Evolutionary conservation across 2,113 vertebrate genomes (phyloP).

Genomic region (Pristiophorus japonicus): DNA sequence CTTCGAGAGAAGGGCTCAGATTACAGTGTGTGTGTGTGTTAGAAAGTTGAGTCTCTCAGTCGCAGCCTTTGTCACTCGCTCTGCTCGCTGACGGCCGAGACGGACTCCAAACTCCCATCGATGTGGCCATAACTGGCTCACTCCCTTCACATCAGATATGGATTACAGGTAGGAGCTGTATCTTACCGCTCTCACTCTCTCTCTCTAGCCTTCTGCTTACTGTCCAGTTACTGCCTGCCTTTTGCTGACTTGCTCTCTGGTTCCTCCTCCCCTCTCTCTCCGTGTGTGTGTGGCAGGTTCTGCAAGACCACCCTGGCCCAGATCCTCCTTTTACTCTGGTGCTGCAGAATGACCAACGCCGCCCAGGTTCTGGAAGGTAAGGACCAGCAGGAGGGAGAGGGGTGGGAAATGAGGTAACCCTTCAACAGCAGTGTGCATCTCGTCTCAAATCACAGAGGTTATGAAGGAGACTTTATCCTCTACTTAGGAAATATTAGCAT

Average conservation of each 20-base stretch:
- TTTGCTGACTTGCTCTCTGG: not conserved
- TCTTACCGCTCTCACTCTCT: too few species aligned
- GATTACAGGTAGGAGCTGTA: not conserved
- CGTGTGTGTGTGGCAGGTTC: conserved; percentile 1
- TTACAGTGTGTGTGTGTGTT: conserved; percentile 8
- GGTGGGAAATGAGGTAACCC: not conserved
- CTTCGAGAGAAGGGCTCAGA: conserved; percentile 9
- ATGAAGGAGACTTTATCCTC: not conserved
- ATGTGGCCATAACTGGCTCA: not conserved
- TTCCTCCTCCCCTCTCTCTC: not conserved
- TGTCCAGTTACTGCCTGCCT: not conserved
- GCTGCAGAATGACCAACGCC: not conserved
- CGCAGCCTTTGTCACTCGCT: not conserved
- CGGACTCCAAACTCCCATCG: not conserved
- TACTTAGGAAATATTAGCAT: too few species aligned
- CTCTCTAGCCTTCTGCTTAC: not conserved
- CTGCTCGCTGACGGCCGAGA: not conserved
- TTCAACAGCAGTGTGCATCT: not conserved
- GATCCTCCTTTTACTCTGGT: not conserved
- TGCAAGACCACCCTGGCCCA: not conserved
- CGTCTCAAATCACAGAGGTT: not conserved
- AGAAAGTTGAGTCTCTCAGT: not conserved
- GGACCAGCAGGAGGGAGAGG: not conserved
- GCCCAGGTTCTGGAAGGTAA: conserved; percentile 30
- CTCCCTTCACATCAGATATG: not conserved